Percentiles rank a stretch among this genome's conserved stretches.
Evolutionary conservation across 2,797 vertebrate genomes (phyloP).

Genomic region (Danio aesculapii): DNA sequence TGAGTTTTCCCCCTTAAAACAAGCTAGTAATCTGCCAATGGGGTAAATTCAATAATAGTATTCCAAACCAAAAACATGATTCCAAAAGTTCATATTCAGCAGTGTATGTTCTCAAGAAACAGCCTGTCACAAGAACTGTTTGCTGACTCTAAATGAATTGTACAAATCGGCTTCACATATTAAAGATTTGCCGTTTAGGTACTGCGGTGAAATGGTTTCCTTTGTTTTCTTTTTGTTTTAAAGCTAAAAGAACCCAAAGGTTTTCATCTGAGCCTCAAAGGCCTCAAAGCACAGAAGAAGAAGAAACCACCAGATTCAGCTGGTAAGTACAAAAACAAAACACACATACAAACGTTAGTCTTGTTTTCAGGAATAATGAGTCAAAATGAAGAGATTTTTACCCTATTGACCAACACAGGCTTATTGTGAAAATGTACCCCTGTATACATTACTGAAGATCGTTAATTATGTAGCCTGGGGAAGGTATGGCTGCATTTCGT

Average conservation of each 20-base stretch:
- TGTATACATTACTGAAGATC: too few species aligned
- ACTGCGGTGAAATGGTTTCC: background rate
- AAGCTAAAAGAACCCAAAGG: constrained; percentile 80
- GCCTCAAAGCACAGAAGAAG: constrained; percentile 78
- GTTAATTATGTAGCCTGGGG: too few species aligned
- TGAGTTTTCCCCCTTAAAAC: too few species aligned
- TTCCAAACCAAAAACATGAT: too few species aligned
- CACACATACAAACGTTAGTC: background rate
- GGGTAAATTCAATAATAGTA: too few species aligned
- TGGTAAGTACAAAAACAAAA: constrained; percentile 75
- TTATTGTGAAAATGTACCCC: too few species aligned
- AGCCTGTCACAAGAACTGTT: constrained; percentile 28
- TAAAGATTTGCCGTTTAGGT: background rate
- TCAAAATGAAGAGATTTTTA: too few species aligned
- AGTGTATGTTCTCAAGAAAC: constrained; percentile 31
- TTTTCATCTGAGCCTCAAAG: constrained; percentile 72
- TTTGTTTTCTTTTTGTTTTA: constrained; percentile 41
- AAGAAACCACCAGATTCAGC: constrained; percentile 83
- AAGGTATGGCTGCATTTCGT: too few species aligned
- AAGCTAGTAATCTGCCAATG: too few species aligned
- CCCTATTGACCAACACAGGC: too few species aligned
- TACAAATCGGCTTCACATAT: background rate
- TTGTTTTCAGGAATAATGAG: too few species aligned
- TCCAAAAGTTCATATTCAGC: too few species aligned
- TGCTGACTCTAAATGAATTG: background rate